Conservation (phyloP, 2,888 invertebrate genomes). For the Drymonia ruficornis region DNA sequence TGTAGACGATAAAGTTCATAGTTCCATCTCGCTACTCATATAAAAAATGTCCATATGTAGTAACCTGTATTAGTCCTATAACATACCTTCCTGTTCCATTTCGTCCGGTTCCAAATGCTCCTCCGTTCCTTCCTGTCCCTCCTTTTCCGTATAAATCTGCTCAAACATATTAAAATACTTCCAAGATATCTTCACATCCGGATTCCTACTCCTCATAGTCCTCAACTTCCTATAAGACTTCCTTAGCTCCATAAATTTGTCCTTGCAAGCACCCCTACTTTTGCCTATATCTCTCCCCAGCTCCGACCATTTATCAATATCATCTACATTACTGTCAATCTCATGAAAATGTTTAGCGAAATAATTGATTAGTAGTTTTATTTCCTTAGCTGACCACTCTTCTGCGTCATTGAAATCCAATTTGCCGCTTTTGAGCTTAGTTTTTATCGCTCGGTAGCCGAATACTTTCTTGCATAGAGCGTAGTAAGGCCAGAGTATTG, state of each 20-base stretch:
- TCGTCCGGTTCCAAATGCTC: conserved; percentile 40
- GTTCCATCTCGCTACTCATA: too few relatives aligned
- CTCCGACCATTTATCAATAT: conserved; percentile 50
- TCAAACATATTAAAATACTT: conserved; percentile 70
- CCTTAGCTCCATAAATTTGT: conserved; percentile 69
- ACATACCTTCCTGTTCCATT: conserved; percentile 43
- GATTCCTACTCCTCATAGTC: conserved; percentile 65
- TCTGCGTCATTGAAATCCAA: conserved; percentile 51
- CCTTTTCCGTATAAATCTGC: conserved; percentile 51
- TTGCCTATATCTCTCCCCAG: conserved; percentile 55
- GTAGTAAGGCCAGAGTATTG: conserved; percentile 75
- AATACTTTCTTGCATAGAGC: conserved; percentile 74
- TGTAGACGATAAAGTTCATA: too few relatives aligned
- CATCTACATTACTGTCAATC: conserved; percentile 50
- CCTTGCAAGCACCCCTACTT: conserved; percentile 52
- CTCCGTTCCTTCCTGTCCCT: conserved; percentile 30
- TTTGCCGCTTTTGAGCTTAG: conserved; percentile 62
- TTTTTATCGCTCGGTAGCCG: conserved; percentile 69
- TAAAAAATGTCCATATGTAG: too few relatives aligned
- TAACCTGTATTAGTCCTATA: neutral
- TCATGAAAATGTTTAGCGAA: conserved; percentile 56
- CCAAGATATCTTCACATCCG: conserved; percentile 72
- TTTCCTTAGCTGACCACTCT: conserved; percentile 70
- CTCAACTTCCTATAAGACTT: conserved; percentile 73
- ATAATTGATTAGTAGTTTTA: conserved; percentile 64